Conservation (phyloP, 2,888 invertebrate species). For the Barypeithes pellucidus region DNA sequence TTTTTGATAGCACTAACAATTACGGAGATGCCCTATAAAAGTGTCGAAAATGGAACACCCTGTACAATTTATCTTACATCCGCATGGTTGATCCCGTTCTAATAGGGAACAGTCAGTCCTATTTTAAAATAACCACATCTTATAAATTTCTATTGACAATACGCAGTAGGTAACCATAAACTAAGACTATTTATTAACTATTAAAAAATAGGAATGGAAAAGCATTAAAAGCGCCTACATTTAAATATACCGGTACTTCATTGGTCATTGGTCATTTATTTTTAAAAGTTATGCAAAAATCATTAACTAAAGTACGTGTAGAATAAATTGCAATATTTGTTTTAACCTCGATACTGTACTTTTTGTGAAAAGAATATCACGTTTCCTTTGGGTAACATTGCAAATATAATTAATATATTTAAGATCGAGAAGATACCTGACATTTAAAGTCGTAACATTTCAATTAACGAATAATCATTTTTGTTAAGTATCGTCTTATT, state of each 20-base stretch:
- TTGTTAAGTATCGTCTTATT: constrained; percentile 32
- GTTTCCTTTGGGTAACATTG: constrained; percentile 3
- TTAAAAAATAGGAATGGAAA: neutral
- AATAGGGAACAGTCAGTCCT: too few relatives aligned
- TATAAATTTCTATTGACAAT: too few relatives aligned
- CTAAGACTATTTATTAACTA: too few relatives aligned
- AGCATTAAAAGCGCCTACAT: neutral
- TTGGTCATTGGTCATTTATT: neutral
- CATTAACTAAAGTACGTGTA: constrained; percentile 14
- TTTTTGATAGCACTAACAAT: too few relatives aligned
- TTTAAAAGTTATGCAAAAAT: constrained; percentile 8
- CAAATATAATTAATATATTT: constrained; percentile 31
- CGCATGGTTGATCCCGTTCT: too few relatives aligned
- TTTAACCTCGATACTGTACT: constrained; percentile 6
- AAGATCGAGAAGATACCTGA: constrained; percentile 23
- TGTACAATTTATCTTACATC: too few relatives aligned
- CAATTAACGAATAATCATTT: constrained; percentile 34
- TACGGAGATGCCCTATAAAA: too few relatives aligned
- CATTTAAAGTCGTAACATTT: constrained; percentile 41
- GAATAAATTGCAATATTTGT: constrained; percentile 9
- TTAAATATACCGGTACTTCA: neutral
- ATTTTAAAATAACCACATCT: too few relatives aligned
- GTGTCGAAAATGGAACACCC: too few relatives aligned
- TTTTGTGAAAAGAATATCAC: neutral
- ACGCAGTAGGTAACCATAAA: too few relatives aligned